Percentiles rank a stretch among this genome's conserved stretches.
phyloP scores from a whole-genome alignment of 2,888 invertebrate genomes.

The Eudasyphora cyanicolor region DNA sequence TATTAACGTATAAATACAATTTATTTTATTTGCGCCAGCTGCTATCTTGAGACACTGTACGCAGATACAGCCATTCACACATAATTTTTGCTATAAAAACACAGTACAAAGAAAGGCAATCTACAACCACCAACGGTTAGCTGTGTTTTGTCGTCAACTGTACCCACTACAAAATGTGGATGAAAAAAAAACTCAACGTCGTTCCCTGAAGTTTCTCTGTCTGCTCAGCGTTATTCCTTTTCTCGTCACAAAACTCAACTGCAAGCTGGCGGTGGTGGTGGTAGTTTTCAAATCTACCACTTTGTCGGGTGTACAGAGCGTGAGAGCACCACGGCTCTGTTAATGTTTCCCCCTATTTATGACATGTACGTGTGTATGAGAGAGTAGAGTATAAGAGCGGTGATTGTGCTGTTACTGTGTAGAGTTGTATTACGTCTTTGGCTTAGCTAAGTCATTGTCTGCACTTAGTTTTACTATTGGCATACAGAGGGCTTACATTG shows the following conservation, averaged over 20 bases:
- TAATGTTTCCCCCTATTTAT: not conserved
- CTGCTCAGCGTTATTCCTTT: slow-evolving; percentile 74
- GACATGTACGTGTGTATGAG: not conserved
- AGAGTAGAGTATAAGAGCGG: too few relatives aligned
- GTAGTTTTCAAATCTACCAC: not conserved
- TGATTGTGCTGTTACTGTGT: too few relatives aligned
- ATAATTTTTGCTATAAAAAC: slow-evolving; percentile 56
- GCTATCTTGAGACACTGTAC: too few relatives aligned
- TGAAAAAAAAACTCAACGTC: slow-evolving; percentile 55
- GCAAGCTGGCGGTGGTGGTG: not conserved
- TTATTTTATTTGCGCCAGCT: too few relatives aligned
- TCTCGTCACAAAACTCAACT: slow-evolving; percentile 51
- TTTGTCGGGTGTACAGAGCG: slow-evolving; percentile 14
- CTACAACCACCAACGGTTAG: slow-evolving; percentile 56
- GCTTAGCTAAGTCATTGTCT: too few relatives aligned
- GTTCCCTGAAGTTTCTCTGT: slow-evolving; percentile 62
- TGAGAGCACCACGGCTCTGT: slow-evolving; percentile 13
- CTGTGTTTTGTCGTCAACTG: slow-evolving; percentile 78
- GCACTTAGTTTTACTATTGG: too few relatives aligned
- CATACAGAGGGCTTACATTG: too few relatives aligned
- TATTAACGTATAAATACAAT: too few relatives aligned
- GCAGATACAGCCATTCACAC: slow-evolving; percentile 48
- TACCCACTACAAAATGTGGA: slow-evolving; percentile 67
- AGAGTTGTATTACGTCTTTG: not conserved
- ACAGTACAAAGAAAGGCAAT: slow-evolving; percentile 59